Percentiles rank a stretch among this genome's conserved stretches.
These are phyloP conservation scores for human DNA, from an alignment of 2,113 vertebrate genomes.

Conservation along the genomic window GRCh38 chr7:154244501-154245000, in stretches of 20 bases:
- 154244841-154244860: not conserved
- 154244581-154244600: not conserved
- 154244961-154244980: too few species aligned
- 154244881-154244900: not conserved
- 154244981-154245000: too few species aligned
- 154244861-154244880: not conserved
- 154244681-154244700: not conserved
- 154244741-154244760: not conserved
- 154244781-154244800: not conserved
- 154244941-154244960: not conserved
- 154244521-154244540: not conserved
- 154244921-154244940: not conserved
- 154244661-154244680: not conserved
- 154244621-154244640: not conserved
- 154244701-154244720: not conserved
- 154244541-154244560: not conserved
- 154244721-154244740: not conserved
- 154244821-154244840: not conserved
- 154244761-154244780: not conserved
- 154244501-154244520: not conserved
- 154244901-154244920: not conserved
- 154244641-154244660: not conserved
- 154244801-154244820: not conserved
- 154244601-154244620: not conserved
- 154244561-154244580: not conserved